Evolutionary conservation across 2,888 invertebrate species (phyloP), one percentile per base, ranked within the genome.

Genomic region (Tromatobia lineatoria): DNA sequence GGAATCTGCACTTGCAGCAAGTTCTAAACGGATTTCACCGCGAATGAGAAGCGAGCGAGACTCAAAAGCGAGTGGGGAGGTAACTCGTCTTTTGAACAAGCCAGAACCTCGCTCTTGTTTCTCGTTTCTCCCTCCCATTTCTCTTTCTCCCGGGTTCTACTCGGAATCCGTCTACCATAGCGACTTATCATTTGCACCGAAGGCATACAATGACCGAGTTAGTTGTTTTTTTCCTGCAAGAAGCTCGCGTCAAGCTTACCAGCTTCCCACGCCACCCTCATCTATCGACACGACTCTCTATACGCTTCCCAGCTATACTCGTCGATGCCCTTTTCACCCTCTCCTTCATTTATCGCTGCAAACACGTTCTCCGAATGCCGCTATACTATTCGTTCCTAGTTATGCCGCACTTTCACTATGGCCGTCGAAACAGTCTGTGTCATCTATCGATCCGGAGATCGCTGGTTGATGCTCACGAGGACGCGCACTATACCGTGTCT

Each of bases 181-280:
- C 66, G 80, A 85, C 76, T 78, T 83, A 85, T 85, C 80, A 81
- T 85, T 83, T 80, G 70, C 76, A 78, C 70, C 66, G 66, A 50
- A 67, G 57, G 45, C 15, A 67, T 15, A 34, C 77, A 69, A 69
- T 77, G 67, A 67, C 42, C 18, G 67, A 69, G 67, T 69, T 69
- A 57, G 57, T 67, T 34, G 57, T 67, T 34, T 54, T 38, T 23
- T 23, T 13, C 42, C 42, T 54, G 57, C 45, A 77, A 77, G 77
- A 77, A 77, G 77, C 67, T 77, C 57, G 57, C 77, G 52, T 20
- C 20, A 77, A 69, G 77, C 80, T 76, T 66, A 73, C 50, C 45
- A 52, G 59, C 11, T 84, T 84, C 83, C 71, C 81, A 85, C 83
- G 78, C 61, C 80, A 47, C 59, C 61, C 74, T 34, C 50, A 20